A percentile compares a stretch with the other conserved stretches of the same genome.
These are phyloP conservation scores for Notolepis coatsorum DNA, from an alignment of 2,797 vertebrate genomes.

Conservation along the genomic window DNA sequence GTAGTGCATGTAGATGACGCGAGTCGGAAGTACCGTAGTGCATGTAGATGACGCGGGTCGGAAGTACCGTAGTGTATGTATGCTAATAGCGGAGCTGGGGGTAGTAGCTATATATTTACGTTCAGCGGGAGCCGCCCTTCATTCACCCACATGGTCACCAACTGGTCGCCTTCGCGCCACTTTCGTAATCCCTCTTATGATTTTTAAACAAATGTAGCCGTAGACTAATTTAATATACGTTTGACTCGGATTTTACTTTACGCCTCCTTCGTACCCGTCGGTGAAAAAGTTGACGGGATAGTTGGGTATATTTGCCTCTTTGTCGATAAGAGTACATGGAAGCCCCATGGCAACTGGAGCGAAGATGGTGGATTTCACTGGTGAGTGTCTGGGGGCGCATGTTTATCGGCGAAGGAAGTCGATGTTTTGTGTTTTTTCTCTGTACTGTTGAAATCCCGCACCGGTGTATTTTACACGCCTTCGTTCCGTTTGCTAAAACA, in stretches of 20 bases:
- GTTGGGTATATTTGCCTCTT: slow-evolving; percentile 72
- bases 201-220: slow-evolving; percentile 56
- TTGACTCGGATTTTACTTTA: slow-evolving; percentile 38
- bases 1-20: no score
- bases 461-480: slow-evolving; percentile 9
- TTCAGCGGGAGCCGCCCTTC: slow-evolving; percentile 98
- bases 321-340: slow-evolving; percentile 77
- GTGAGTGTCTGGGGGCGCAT: slow-evolving; percentile 87
- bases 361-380: slow-evolving; percentile 91
- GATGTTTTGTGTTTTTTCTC: slow-evolving; percentile 67
- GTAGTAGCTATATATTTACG: slow-evolving; percentile 99
- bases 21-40: no score
- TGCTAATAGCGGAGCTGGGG: slow-evolving; percentile 95
- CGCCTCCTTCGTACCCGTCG: slow-evolving; percentile 11
- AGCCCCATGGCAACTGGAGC: slow-evolving; percentile 82
- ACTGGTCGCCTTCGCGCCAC: slow-evolving; percentile 86
- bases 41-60: slow-evolving; percentile 78
- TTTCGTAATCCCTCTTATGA: slow-evolving; percentile 76
- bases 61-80: slow-evolving; percentile 94
- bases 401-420: slow-evolving; percentile 84
- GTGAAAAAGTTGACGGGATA: slow-evolving; percentile 73
- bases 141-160: slow-evolving; percentile 91
- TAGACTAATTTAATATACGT: slow-evolving; percentile 35
- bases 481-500: neutral
- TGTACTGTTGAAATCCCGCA: neutral